These are phyloP conservation scores for Parazoanthus atlanticus DNA, from an alignment of 92 coral and sea anemone species.

Conservation along the genomic window DNA sequence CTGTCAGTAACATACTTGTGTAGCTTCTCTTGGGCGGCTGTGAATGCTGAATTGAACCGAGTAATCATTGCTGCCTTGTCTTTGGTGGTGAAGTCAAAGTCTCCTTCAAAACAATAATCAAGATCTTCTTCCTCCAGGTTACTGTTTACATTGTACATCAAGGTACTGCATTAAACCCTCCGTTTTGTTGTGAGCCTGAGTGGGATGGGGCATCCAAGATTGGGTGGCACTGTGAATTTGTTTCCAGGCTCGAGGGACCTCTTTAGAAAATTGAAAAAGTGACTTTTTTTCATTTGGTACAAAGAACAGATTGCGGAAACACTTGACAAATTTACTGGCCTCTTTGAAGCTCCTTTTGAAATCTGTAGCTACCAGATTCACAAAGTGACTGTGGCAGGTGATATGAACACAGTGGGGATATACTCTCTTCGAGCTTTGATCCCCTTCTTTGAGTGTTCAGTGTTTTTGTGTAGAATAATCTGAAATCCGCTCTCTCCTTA, in stretches of 20 bases:
- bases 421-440: not conserved
- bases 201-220: slow-evolving; percentile 61
- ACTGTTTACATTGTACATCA: slow-evolving; percentile 15
- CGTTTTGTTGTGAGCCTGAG: slow-evolving; percentile 51
- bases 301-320: slow-evolving; percentile 61
- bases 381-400: slow-evolving; percentile 73
- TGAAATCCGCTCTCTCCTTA: not conserved
- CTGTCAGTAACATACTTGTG: slow-evolving; percentile 31
- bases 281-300: slow-evolving; percentile 64
- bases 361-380: slow-evolving; percentile 69
- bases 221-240: slow-evolving; percentile 52
- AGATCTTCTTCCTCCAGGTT: slow-evolving; percentile 28
- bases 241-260: slow-evolving; percentile 11
- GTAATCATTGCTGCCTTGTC: slow-evolving; percentile 17
- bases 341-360: slow-evolving; percentile 62
- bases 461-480: not conserved
- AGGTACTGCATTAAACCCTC: slow-evolving; percentile 41
- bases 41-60: slow-evolving; percentile 18
- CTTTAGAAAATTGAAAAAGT: slow-evolving; percentile 52
- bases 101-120: slow-evolving; percentile 39
- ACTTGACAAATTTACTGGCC: slow-evolving; percentile 63
- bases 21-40: slow-evolving; percentile 11
- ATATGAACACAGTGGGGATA: slow-evolving; percentile 59
- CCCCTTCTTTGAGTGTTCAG: not conserved
- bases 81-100: not conserved